Base-by-base conservation (phyloP, 2,113 vertebrate species). In the Atrichornis clamosus region DNA sequence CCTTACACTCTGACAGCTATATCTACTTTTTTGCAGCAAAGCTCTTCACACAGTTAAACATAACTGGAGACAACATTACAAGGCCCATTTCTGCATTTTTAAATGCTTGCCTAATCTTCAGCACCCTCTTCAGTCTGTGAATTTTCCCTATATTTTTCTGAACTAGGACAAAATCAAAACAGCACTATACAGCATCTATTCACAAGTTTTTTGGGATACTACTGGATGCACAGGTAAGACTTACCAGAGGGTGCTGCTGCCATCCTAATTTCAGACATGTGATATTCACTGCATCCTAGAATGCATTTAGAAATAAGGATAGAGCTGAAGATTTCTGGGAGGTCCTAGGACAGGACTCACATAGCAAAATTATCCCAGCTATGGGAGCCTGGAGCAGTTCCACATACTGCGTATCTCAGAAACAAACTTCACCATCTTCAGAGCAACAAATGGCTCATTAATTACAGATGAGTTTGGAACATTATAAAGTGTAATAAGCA, bases 381-480 rank as follows among this genome's bases (percentile, higher is more conserved):
- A 2, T 2, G 6, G 15, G 28, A 79, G 11, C 27, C 79, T 74
- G 41, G 60, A 84, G 39, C 2, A 35, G 23, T 63, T 75, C 35
- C 1, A 0, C 7, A 3, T 19, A 32, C 14, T 22, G 30, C 1
- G 0, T 44, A 60, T 62, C 53, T 58, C 58, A 72, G 33, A 78
- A 89, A 70, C 9, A 78, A 84, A 70, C 3, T 52, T 72, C 35
- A 16, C 32, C 11, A 26, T 32, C n/a, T 67, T 68, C 69, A 68
- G 24, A 75, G 10, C 19, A n/a, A 46, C 32, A 11, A 44, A 11
- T 10, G 11, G 3, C 6, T 79, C 16, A 15, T 58, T 73, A 64
- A 62, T 68, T 63, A 72, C n/a, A 55, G 19, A n/a, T 37, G 44
- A 63, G 6, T 12, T 33, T 50, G 39, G n/a, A 65, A 89, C 17